phyloP scores from a whole-genome alignment of 2,888 invertebrate species.

The Meteorus colon region DNA sequence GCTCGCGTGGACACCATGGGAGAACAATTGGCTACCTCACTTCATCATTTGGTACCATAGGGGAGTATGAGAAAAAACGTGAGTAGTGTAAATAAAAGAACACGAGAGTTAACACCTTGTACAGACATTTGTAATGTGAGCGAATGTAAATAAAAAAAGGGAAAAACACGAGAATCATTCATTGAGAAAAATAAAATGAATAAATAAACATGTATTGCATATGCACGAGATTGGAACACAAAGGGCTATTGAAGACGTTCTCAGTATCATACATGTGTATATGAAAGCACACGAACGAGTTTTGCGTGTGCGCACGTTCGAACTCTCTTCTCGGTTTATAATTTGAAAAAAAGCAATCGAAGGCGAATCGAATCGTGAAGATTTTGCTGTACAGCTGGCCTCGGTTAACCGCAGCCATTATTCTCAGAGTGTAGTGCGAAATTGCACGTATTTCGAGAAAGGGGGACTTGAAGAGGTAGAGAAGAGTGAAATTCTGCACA shows the following conservation, averaged over 20 bases:
- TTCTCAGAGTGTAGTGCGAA: conserved; percentile 46
- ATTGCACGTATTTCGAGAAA: conserved; percentile 45
- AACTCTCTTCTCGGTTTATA: conserved; percentile 7
- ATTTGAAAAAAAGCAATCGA: conserved; percentile 32
- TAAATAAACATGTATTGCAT: conserved; percentile 8
- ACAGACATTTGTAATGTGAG: background rate
- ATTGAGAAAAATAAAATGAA: conserved; percentile 8
- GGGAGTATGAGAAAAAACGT: background rate
- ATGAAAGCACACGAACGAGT: background rate
- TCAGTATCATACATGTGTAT: background rate
- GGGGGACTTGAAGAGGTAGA: conserved; percentile 43
- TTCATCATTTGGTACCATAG: conserved; percentile 12
- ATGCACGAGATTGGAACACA: conserved; percentile 2
- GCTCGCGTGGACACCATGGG: conserved; percentile 48
- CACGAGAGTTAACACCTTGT: conserved; percentile 36
- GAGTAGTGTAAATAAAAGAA: background rate
- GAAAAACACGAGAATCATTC: background rate
- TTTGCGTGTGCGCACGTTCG: conserved; percentile 1
- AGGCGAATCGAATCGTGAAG: conserved; percentile 31
- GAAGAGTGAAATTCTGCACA: conserved; percentile 23
- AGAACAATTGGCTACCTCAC: conserved; percentile 51
- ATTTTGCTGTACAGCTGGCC: conserved; percentile 23
- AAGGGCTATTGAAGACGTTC: conserved; percentile 16
- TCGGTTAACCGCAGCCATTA: conserved; percentile 54
- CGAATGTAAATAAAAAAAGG: background rate